A percentile compares a stretch with the other conserved stretches of the same genome.
phyloP scores from a whole-genome alignment of 1,140 invertebrate species.

The Calycopis cecrops region DNA sequence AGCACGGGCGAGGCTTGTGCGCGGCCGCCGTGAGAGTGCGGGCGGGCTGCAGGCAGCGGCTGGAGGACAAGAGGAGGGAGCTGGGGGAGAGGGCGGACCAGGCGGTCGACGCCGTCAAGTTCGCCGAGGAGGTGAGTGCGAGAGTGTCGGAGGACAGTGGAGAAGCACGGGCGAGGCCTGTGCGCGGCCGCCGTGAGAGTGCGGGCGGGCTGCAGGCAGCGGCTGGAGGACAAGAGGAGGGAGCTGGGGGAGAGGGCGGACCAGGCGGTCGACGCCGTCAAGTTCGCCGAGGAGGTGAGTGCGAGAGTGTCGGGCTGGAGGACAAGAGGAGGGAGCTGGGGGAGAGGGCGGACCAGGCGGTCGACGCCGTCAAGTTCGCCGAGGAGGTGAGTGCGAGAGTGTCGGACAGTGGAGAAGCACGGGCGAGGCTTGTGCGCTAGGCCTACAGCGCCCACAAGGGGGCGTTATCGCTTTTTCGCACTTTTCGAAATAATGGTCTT shows the following conservation, averaged over 20 bases:
- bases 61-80: constrained; percentile 66
- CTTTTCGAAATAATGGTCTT: too few relatives aligned
- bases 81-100: constrained; percentile 68
- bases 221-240: constrained; percentile 66
- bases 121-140: constrained; percentile 74
- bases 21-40: constrained; percentile 64
- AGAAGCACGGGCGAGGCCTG: constrained; percentile 47
- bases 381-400: constrained; percentile 64
- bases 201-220: constrained; percentile 53
- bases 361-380: constrained; percentile 77
- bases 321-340: constrained; percentile 72
- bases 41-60: constrained; percentile 56
- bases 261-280: constrained; percentile 75
- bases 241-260: constrained; percentile 66
- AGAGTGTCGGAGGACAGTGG: too few relatives aligned
- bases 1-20: constrained; percentile 75
- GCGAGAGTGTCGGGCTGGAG: constrained; percentile 19
- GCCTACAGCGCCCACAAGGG: too few relatives aligned
- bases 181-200: constrained; percentile 66
- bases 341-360: constrained; percentile 58
- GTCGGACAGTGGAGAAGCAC: too few relatives aligned
- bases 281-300: constrained; percentile 76
- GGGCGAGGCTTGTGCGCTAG: constrained; percentile 65
- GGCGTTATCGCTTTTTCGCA: too few relatives aligned
- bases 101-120: constrained; percentile 75